phyloP scores from a whole-genome alignment of 1,140 invertebrate species.

The Aphidius gifuensis region DNA sequence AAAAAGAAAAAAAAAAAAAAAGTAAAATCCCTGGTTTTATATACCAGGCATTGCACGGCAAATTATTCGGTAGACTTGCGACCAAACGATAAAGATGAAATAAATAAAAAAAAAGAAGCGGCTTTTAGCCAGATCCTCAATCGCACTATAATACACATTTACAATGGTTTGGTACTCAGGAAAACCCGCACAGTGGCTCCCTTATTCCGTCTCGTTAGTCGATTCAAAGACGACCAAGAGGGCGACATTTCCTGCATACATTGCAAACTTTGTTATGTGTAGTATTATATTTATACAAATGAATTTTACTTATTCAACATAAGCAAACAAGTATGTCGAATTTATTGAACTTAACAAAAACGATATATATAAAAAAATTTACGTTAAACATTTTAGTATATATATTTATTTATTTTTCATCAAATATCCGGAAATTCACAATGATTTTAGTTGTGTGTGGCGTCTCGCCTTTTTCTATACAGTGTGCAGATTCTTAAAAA shows the following conservation, averaged over 20 bases:
- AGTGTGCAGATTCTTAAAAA: slow-evolving; percentile 17
- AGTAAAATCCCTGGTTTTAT: slow-evolving; percentile 3
- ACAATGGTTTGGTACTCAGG: slow-evolving; percentile 19
- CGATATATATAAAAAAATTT: slow-evolving; percentile 14
- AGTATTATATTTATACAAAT: not conserved
- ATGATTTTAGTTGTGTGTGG: slow-evolving; percentile 36
- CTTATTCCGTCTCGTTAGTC: slow-evolving; percentile 32
- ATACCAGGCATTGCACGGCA: slow-evolving; percentile 15
- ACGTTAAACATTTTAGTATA: slow-evolving; percentile 34
- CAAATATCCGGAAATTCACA: slow-evolving; percentile 43
- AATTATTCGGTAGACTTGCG: slow-evolving; percentile 27
- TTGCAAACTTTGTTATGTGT: not conserved
- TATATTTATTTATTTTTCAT: slow-evolving; percentile 41
- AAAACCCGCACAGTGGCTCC: slow-evolving; percentile 25
- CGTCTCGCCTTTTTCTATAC: slow-evolving; percentile 23
- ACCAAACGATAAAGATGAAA: slow-evolving; percentile 21
- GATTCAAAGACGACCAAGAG: slow-evolving; percentile 24
- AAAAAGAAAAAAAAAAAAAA: too few species aligned
- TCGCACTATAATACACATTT: slow-evolving; percentile 26
- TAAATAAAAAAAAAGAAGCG: slow-evolving; percentile 18
- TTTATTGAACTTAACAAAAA: slow-evolving; percentile 24
- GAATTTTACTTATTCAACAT: not conserved
- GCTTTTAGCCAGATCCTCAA: slow-evolving; percentile 25
- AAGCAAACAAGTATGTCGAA: slow-evolving; percentile 11
- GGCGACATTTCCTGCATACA: slow-evolving; percentile 25